Base-by-base conservation (phyloP, 1,140 invertebrate genomes). In the Pseudomyrmex cubaensis region DNA sequence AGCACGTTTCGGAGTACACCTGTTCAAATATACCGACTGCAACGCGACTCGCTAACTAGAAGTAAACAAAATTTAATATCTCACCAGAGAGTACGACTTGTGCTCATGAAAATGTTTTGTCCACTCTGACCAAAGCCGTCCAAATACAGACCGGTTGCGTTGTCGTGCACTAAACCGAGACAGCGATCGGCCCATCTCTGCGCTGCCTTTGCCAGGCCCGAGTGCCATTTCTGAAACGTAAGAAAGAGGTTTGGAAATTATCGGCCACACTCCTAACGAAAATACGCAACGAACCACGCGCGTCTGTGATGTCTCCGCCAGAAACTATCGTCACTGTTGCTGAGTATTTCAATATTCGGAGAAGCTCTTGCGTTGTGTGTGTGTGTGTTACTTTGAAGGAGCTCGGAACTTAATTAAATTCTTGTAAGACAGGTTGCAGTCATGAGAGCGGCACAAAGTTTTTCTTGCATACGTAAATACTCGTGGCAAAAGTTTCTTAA, bases 21-120 rank as follows among this genome's bases (percentile, higher is more conserved):
- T 48, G 80, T 25, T 67, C 66, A 84, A 66, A 59, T 66, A 67
- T 8, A 67, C 52, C 10, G 44, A 35, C 46, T 59, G 64, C 57
- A 59, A 48, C 46, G 57, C 59, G 52, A 64, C 57, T 75, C 35
- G 57, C 57, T 70, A 85, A 86, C 78, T 62, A 75, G 54, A 63
- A 57, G 69, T 61, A 61, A 69, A 77, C 72, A 56, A 57, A 8
- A 46, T 35, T 83, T 59, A 17, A 67, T 74, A 85, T 92, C 94
- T 95, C 94, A 98, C 97, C 97, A 98, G 46, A 97, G 97, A 57
- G 97, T 97, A 94, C 96, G 96, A 70, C 96, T 96, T 3, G 96
- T 96, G n/a, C 97, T 95, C 15, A 97, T 96, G 91, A 98, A 98
- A 76, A 98, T 97, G 93, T 98, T 98, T 93, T 98, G 97, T 22